These are phyloP conservation scores for Eubasilissa regina DNA, from an alignment of 1,140 invertebrate species.

Conservation along the genomic window DNA sequence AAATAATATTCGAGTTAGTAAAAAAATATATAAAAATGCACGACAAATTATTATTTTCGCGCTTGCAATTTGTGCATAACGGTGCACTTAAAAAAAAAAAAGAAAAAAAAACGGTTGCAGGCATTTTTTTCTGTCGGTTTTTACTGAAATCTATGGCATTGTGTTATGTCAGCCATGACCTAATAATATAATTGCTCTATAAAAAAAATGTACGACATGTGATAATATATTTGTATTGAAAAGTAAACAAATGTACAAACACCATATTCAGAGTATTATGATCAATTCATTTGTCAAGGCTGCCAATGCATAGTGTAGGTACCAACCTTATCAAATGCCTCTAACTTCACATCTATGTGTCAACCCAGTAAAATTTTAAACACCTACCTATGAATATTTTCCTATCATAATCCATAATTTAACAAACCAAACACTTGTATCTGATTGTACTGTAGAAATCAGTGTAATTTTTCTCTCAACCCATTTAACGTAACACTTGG, in stretches of 20 bases:
- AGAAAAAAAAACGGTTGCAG: conserved; percentile 10
- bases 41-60: conserved; percentile 4
- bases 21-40: background rate
- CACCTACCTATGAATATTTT: too few relatives aligned
- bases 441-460: too few relatives aligned
- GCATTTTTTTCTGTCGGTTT: conserved; percentile 5
- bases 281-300: conserved; percentile 31
- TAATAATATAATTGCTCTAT: background rate
- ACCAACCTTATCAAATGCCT: conserved; percentile 11
- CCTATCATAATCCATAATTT: too few relatives aligned
- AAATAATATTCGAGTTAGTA: background rate
- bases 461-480: too few relatives aligned
- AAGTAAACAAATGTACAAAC: conserved; percentile 36
- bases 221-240: conserved; percentile 12
- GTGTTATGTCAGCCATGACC: background rate
- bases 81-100: background rate
- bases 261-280: conserved; percentile 1
- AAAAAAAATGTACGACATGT: conserved; percentile 8
- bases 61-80: conserved; percentile 1
- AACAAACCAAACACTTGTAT: too few relatives aligned
- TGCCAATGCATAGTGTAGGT: conserved; percentile 21
- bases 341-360: conserved; percentile 14
- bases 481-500: too few relatives aligned
- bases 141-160: conserved; percentile 8
- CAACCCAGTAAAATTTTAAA: too few relatives aligned